A percentile compares a stretch with the other conserved stretches of the same genome.
phyloP scores from a whole-genome alignment of 1,140 invertebrate genomes.

The Macrotrachela quadricornifera region DNA sequence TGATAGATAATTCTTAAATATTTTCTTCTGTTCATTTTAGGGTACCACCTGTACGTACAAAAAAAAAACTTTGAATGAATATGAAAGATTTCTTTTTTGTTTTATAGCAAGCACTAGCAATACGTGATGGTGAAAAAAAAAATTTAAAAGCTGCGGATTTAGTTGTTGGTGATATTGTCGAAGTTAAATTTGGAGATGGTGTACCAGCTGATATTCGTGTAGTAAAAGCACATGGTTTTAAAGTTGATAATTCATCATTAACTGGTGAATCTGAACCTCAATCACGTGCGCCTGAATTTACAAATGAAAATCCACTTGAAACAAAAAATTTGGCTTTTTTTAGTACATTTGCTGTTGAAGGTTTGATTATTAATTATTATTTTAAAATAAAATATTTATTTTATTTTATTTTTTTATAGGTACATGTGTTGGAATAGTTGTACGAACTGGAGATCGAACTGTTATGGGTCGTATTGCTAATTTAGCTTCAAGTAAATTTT shows the following conservation, averaged over 20 bases:
- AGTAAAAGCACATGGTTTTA: slow-evolving; percentile 42
- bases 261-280: slow-evolving; percentile 52
- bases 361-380: not conserved
- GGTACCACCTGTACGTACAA: too few species aligned
- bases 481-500: slow-evolving; percentile 65
- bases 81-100: slow-evolving; percentile 13
- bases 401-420: slow-evolving; percentile 9
- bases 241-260: slow-evolving; percentile 50
- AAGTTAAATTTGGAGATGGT: slow-evolving; percentile 55
- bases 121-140: slow-evolving; percentile 74
- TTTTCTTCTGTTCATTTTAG: not conserved
- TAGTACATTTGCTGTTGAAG: slow-evolving; percentile 44
- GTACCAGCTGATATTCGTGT: slow-evolving; percentile 63
- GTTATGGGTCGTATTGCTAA: slow-evolving; percentile 98
- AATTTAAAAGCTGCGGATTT: slow-evolving; percentile 46
- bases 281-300: slow-evolving; percentile 38
- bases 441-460: slow-evolving; percentile 86
- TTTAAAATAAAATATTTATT: too few species aligned
- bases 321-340: slow-evolving; percentile 50
- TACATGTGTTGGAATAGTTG: slow-evolving; percentile 77
- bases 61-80: not conserved
- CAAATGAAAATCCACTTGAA: slow-evolving; percentile 44
- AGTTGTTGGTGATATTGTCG: slow-evolving; percentile 56
- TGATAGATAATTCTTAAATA: not conserved
- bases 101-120: slow-evolving; percentile 60